Percentiles rank a stretch among this genome's conserved stretches.
These are phyloP conservation scores for Strigamia crassipes DNA, from an alignment of 2,888 invertebrate genomes.

Conservation along the genomic window DNA sequence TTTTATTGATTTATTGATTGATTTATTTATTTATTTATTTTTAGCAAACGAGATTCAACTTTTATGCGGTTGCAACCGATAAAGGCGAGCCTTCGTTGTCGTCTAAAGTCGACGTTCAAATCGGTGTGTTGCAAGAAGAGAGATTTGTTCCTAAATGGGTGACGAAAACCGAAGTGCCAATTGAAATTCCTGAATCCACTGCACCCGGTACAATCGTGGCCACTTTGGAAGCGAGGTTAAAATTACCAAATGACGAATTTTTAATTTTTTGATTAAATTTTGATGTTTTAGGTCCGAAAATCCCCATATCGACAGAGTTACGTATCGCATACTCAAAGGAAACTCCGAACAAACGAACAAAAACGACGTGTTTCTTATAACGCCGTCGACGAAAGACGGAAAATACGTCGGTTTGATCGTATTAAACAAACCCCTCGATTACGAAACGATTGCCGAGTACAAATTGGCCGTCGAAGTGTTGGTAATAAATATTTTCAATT, in stretches of 20 bases:
- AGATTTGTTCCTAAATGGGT: constrained; percentile 54
- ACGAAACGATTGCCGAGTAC: constrained; percentile 81
- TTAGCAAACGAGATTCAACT: constrained; percentile 49
- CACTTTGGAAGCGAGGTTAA: constrained; percentile 48
- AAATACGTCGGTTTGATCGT: constrained; percentile 72
- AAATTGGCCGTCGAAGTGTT: constrained; percentile 78
- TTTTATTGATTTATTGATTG: constrained; percentile 4
- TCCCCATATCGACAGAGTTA: not conserved
- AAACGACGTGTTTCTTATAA: constrained; percentile 68
- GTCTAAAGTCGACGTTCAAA: constrained; percentile 54
- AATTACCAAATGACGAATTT: too few relatives aligned
- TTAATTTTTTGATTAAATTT: too few relatives aligned
- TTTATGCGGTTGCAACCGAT: constrained; percentile 57
- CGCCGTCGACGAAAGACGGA: constrained; percentile 63
- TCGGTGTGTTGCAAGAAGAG: constrained; percentile 54
- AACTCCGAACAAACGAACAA: constrained; percentile 85
- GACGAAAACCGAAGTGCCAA: not conserved
- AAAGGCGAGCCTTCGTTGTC: constrained; percentile 54
- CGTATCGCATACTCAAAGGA: constrained; percentile 68
- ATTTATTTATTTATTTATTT: too few relatives aligned
- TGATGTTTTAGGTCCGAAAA: not conserved
- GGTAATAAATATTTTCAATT: constrained; percentile 58
- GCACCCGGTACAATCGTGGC: constrained; percentile 23
- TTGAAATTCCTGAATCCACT: constrained; percentile 44
- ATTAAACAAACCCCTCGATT: constrained; percentile 77